Evolutionary conservation across 23 tunicate genomes (phyloP), one percentile per base, ranked within the genome.

Genomic region (Ciona savignyi): DNA sequence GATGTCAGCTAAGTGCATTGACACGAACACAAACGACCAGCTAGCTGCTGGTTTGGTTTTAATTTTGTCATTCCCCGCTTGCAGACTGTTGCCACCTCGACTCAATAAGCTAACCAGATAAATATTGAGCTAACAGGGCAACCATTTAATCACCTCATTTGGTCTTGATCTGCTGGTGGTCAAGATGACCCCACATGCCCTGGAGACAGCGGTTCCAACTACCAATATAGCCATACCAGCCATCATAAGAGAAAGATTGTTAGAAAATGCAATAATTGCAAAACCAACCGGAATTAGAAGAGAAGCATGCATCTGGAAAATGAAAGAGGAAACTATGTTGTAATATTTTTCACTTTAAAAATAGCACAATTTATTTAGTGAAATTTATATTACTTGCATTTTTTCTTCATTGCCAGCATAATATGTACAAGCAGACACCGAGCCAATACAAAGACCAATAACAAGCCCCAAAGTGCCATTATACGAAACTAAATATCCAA

Each of bases 391-490:
- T 70, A 75, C 79, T 51, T 62, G 75, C 62, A 83, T 35, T 34
- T 75, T 83, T 60, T 76, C 88, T 76, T 83, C 88, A 68, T 76
- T 60, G 15, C 76, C 77, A 32, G 73, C 72, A 69, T 83, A 83
- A 49, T 33, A 68, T 0, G 29, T 29, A 28, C 35, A 66, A 26
- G 24, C 62, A 30, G 77, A 83, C 20, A 76, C 71, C 25, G 34
- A 34, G n/a, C 88, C 72, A 20, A 76, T 66, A 4, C 35, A 11
- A 34, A 83, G 51, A 27, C 88, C 88, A 25, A 69, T 32, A 6
- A 75, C 35, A 27, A 83, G 70, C 1, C 88, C 88, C 2, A 83
- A 6, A 56, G 76, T 61, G 3, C 81, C 88, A 75, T 83, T 83
- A 65, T 67, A 83, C 0, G 88, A 83, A 2, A 83, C 30, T 15